Base-by-base conservation (phyloP, 2,113 vertebrate genomes). In the Phoenicopterus ruber region DNA sequence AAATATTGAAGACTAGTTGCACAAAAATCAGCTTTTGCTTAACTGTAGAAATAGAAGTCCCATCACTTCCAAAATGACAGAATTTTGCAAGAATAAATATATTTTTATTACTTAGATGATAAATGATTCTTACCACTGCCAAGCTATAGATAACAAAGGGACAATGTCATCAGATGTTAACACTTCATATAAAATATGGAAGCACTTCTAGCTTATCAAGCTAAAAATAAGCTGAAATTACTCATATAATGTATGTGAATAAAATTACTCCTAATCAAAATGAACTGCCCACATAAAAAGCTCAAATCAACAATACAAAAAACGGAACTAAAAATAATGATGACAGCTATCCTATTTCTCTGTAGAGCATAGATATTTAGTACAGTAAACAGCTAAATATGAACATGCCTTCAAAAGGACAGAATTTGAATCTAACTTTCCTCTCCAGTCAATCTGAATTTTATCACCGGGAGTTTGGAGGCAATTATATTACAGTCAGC, bases 181-280 rank as follows among this genome's bases (percentile, higher is more conserved):
- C 89, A 95, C 94, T 96, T 82, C 70, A 82, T 79, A 66, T 46
- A 71, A 96, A 91, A 93, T 94, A 71, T 25, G 83, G 91, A 97
- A 95, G 38, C 47, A 91, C 73, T 96, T 96, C 58, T 61, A 69
- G 44, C 14, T 92, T 94, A 87, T 84, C 86, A 61, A 91, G 83
- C 62, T 72, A 95, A 97, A 96, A 95, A 94, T 92, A 97, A 80
- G 3, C 47, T 87, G 81, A 91, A 94, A 95, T 93, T 89, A 79
- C 83, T 87, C 77, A 59, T 32, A 46, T 83, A 91, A 74, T 65
- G 24, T 79, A 92, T 91, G 44, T 38, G 93, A 91, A 91, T 61
- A 86, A 92, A 94, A 94, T 92, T 89, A 46, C 73, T 89, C 49
- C 61, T 87, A 91, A 95, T 94, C 65, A 95, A 94, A 93, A 95